Conservation (phyloP, 2,113 vertebrate genomes). For the Sprattus sprattus region DNA sequence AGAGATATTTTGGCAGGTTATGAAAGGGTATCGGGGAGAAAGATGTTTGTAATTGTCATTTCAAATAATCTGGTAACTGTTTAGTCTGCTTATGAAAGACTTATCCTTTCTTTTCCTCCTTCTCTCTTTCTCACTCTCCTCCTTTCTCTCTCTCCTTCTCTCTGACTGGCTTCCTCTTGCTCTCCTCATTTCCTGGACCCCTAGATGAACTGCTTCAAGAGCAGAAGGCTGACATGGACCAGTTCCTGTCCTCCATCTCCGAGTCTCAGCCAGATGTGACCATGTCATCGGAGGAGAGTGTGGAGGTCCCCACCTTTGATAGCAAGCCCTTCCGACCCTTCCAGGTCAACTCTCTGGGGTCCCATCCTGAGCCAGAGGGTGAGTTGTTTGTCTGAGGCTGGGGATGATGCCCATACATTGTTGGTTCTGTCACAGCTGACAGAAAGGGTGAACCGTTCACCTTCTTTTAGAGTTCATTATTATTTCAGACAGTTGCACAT, state of each 20-base stretch:
- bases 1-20: neutral
- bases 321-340: slow-evolving; percentile 85
- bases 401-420: too few relatives aligned
- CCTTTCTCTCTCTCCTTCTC: neutral
- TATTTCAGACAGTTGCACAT: neutral
- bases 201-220: slow-evolving; percentile 94
- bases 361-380: slow-evolving; percentile 85
- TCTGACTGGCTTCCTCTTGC: neutral
- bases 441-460: neutral
- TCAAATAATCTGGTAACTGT: neutral
- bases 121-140: neutral
- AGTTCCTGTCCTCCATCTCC: slow-evolving; percentile 90
- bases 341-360: slow-evolving; percentile 87
- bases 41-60: neutral
- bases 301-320: slow-evolving; percentile 77
- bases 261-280: slow-evolving; percentile 88
- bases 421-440: neutral
- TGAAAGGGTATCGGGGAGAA: neutral
- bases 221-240: slow-evolving; percentile 92
- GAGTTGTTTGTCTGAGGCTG: slow-evolving; percentile 44
- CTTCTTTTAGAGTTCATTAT: neutral
- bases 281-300: slow-evolving; percentile 88
- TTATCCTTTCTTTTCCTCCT: neutral
- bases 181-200: slow-evolving; percentile 9
- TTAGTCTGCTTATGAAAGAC: neutral